Conservation (phyloP, 2,888 invertebrate species). For the Amaurobius ferox region DNA sequence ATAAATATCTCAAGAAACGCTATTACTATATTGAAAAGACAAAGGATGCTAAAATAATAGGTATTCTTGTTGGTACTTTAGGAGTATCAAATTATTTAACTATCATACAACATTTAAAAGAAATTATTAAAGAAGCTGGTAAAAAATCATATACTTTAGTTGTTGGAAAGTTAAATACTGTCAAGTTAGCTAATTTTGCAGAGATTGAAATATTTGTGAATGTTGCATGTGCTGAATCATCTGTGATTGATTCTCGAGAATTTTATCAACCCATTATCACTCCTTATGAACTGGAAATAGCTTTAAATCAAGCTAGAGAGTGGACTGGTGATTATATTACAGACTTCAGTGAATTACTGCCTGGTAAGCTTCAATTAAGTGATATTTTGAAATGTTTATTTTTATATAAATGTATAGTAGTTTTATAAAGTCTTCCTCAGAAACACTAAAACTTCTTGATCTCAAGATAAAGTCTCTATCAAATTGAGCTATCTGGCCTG, state of each 20-base stretch:
- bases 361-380: constrained; percentile 80
- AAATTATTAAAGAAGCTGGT: constrained; percentile 84
- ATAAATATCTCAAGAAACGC: constrained; percentile 83
- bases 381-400: not conserved
- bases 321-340: constrained; percentile 82
- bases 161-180: constrained; percentile 95
- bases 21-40: constrained; percentile 92
- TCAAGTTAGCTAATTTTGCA: constrained; percentile 96
- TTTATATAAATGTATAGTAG: no score
- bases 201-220: constrained; percentile 95
- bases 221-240: constrained; percentile 94
- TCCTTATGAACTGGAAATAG: constrained; percentile 92
- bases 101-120: constrained; percentile 85
- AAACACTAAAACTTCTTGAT: no score
- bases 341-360: constrained; percentile 86
- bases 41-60: constrained; percentile 91
- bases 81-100: constrained; percentile 88
- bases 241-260: constrained; percentile 86
- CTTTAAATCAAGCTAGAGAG: constrained; percentile 80
- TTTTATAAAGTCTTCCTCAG: no score
- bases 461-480: no score
- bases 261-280: constrained; percentile 94
- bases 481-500: no score
- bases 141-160: constrained; percentile 94
- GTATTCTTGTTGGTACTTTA: constrained; percentile 93